phyloP scores from a whole-genome alignment of 2,113 vertebrate species.

The Chlorodrepanis virens region DNA sequence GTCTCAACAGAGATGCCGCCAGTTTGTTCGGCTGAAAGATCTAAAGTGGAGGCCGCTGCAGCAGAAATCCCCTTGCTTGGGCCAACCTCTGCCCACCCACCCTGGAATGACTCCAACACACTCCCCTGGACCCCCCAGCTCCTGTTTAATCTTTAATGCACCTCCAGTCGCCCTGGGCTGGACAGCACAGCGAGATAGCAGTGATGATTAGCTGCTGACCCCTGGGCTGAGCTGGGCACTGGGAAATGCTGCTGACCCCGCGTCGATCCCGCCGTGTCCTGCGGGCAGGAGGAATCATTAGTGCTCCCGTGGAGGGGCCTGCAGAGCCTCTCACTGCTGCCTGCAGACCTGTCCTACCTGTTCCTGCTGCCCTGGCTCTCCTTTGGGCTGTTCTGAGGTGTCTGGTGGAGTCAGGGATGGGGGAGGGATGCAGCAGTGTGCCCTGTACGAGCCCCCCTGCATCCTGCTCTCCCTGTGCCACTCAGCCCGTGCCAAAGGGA shows the following conservation, averaged over 20 bases:
- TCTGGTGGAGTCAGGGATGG: not conserved
- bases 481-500: not conserved
- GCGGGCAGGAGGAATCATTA: constrained; percentile 30
- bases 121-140: constrained; percentile 31
- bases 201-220: constrained; percentile 61
- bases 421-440: not conserved
- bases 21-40: constrained; percentile 64
- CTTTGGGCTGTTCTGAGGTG: not conserved
- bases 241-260: constrained; percentile 45
- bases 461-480: not conserved
- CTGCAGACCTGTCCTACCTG: constrained; percentile 40
- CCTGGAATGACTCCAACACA: constrained; percentile 45
- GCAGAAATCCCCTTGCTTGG: constrained; percentile 41
- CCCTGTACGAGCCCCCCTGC: not conserved
- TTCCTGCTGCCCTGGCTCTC: not conserved
- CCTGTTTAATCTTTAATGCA: constrained; percentile 72
- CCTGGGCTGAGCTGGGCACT: constrained; percentile 9
- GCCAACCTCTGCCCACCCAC: constrained; percentile 52
- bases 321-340: not conserved
- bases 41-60: constrained; percentile 49
- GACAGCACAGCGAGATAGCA: constrained; percentile 45
- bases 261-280: constrained; percentile 12
- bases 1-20: constrained; percentile 50
- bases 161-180: constrained; percentile 52
- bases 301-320: not conserved